A percentile compares a stretch with the other conserved stretches of the same genome.
Conservation (phyloP, 2,888 invertebrate genomes). For the Rhopalosiphum nymphaeae region DNA sequence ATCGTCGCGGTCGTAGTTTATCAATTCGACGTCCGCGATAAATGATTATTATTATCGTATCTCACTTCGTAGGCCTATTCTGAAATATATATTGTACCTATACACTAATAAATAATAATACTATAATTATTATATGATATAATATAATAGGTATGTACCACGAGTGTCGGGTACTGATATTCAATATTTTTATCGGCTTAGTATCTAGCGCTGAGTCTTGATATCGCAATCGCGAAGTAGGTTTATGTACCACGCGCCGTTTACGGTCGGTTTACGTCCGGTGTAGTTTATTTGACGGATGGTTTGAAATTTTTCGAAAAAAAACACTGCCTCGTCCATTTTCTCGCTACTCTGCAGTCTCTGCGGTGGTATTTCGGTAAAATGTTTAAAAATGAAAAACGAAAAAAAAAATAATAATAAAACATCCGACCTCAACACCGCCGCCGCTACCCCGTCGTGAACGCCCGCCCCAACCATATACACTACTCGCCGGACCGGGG, state of each 20-base stretch:
- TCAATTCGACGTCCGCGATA: not conserved
- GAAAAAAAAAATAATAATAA: constrained; percentile 10
- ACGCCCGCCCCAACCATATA: constrained; percentile 1
- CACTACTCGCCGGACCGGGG: not conserved
- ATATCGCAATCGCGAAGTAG: not conserved
- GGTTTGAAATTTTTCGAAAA: not conserved
- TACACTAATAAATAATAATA: not conserved
- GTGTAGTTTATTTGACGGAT: not conserved
- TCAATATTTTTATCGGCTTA: not conserved
- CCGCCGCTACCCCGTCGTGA: constrained; percentile 7
- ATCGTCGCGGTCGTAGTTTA: not conserved
- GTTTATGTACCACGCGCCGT: not conserved
- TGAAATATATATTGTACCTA: not conserved
- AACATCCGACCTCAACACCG: not conserved
- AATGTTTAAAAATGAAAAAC: not conserved
- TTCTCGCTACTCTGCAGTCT: not conserved
- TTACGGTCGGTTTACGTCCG: not conserved
- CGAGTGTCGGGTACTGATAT: not conserved
- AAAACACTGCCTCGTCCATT: not conserved
- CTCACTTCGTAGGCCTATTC: not conserved
- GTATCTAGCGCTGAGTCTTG: not conserved
- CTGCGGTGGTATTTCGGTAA: not conserved
- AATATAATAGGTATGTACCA: no score
- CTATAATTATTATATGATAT: not conserved
- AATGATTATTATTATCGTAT: not conserved